phyloP scores from a whole-genome alignment of 2,797 vertebrate species.

The Artibeus lituratus region DNA sequence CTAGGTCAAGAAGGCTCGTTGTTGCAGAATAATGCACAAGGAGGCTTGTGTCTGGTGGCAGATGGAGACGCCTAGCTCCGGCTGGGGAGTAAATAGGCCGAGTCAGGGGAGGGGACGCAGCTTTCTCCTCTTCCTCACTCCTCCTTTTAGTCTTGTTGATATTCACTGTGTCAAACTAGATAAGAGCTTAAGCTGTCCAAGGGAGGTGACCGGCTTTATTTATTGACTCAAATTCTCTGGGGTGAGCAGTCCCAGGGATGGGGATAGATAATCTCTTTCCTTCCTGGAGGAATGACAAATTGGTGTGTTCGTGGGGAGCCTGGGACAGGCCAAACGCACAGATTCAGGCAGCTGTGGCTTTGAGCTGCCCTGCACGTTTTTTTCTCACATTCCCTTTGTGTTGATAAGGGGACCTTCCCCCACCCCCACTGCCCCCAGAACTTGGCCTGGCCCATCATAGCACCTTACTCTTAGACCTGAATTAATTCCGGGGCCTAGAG shows the following conservation, averaged over 20 bases:
- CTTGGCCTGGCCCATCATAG: background rate
- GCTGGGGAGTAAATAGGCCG: background rate
- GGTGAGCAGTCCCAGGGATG: background rate
- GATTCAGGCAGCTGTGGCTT: background rate
- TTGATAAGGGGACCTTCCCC: too few species aligned
- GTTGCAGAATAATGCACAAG: background rate
- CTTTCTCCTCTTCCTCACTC: background rate
- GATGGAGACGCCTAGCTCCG: accelerated
- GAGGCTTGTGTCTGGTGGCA: background rate
- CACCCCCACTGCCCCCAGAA: accelerated
- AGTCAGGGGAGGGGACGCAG: background rate
- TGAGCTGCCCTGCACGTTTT: background rate
- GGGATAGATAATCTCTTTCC: background rate
- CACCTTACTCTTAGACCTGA: background rate
- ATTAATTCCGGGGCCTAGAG: background rate
- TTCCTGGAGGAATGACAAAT: background rate
- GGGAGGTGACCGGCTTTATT: conserved; percentile 6
- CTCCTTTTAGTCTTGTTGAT: background rate
- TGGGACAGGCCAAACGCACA: background rate
- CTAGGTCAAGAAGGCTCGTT: background rate
- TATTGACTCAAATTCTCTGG: background rate
- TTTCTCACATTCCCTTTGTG: background rate
- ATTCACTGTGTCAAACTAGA: background rate
- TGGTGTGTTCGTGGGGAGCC: background rate
- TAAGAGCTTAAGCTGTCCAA: background rate